Conservation (phyloP, 2,113 vertebrate species). For the Butorides virescens region DNA sequence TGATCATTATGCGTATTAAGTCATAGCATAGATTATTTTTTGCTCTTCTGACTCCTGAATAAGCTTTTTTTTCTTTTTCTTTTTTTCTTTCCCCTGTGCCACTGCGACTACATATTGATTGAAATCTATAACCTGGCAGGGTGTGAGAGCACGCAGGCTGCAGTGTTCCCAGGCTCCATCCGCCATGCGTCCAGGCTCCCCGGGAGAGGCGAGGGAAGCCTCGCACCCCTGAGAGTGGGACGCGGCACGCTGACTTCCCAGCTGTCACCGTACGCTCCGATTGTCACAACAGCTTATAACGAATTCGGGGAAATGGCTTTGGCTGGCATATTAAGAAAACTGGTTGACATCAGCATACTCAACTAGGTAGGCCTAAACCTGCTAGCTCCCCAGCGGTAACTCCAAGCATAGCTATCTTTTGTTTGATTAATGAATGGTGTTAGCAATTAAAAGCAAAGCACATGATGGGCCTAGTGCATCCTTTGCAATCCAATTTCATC, state of each 20-base stretch:
- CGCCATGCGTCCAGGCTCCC: slow-evolving; percentile 13
- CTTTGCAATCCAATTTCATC: slow-evolving; percentile 34
- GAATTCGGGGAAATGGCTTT: slow-evolving; percentile 12
- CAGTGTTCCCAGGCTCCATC: slow-evolving; percentile 72
- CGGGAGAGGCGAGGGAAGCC: background rate
- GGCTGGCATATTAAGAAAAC: slow-evolving; percentile 37
- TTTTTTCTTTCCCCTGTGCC: background rate
- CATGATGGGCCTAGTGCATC: background rate
- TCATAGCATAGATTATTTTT: background rate
- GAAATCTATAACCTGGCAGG: slow-evolving; percentile 60
- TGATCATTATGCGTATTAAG: background rate
- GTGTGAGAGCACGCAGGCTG: slow-evolving; percentile 66
- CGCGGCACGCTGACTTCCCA: background rate
- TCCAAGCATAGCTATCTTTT: background rate
- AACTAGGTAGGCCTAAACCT: slow-evolving; percentile 28
- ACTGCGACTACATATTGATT: slow-evolving; percentile 23
- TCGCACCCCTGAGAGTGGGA: background rate
- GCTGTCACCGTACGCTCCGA: background rate
- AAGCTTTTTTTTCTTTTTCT: background rate
- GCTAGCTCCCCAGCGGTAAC: background rate
- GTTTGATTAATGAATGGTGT: slow-evolving; percentile 54
- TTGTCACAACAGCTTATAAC: slow-evolving; percentile 30
- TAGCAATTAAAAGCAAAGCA: slow-evolving; percentile 33
- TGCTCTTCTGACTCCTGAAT: background rate
- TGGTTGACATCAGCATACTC: background rate